A percentile compares a stretch with the other conserved stretches of the same genome.
phyloP scores from a whole-genome alignment of 2,113 vertebrate species.

The Corvus hawaiiensis region DNA sequence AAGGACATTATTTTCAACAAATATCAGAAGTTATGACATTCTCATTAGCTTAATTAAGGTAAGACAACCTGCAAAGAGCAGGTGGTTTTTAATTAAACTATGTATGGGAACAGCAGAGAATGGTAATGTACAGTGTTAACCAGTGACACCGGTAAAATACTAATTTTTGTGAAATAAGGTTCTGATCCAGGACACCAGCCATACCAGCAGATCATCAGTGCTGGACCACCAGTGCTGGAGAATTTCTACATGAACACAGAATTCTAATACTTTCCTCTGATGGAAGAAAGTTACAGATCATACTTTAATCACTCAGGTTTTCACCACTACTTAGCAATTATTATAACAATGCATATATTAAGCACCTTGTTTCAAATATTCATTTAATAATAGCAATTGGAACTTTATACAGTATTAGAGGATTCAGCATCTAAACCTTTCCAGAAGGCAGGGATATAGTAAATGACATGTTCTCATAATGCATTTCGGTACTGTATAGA shows the following conservation, averaged over 20 bases:
- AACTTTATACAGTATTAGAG: neutral
- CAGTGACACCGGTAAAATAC: neutral
- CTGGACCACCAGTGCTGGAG: neutral
- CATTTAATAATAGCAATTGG: conserved; percentile 34
- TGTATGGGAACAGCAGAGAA: neutral
- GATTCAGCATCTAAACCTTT: conserved; percentile 28
- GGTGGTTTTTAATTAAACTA: neutral
- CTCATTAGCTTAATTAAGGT: neutral
- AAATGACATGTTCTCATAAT: conserved; percentile 52
- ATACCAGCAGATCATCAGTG: neutral
- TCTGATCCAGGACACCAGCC: neutral
- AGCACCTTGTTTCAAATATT: conserved; percentile 1
- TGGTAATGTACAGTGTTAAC: neutral
- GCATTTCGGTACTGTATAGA: neutral
- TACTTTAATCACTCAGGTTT: neutral
- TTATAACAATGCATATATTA: neutral
- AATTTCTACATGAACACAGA: neutral
- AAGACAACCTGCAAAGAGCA: neutral
- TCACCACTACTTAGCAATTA: neutral
- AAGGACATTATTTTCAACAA: neutral
- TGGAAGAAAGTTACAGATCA: neutral
- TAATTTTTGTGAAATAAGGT: neutral
- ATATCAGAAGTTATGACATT: neutral
- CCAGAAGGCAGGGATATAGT: conserved; percentile 39
- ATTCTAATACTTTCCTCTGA: neutral